Evolutionary conservation across 2,113 vertebrate species (phyloP), one percentile per base, ranked within the genome.

Genomic region (Cyprinodon variegatus): DNA sequence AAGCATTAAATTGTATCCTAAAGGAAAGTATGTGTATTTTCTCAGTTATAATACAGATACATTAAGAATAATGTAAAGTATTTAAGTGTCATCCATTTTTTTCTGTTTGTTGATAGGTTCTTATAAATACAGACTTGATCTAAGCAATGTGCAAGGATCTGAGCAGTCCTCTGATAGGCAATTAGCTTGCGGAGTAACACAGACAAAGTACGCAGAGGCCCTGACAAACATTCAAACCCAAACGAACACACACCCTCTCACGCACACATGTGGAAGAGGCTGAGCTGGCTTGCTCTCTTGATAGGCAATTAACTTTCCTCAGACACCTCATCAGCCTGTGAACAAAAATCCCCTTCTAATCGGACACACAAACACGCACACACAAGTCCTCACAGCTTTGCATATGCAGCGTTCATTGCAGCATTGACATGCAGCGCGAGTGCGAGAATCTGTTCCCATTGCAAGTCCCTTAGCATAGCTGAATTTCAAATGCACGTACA

Each of bases 251-350:
- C 65, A 53, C 73, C 41, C 63, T 50, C 61, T 65, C 53, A 78
- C 66, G 76, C 77, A 57, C 69, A 70, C 66, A 71, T 59, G 64
- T 69, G 63, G 69, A 71, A 43, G 65, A 85, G 65, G 72, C 77
- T 82, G 77, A 69, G 77, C 79, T 74, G 84, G 78, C 86, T 83
- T 87, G 84, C 88, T 92, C 90, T 93, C 93, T 90, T 91, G 92
- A 91, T 90, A 88, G 83, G 90, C 91, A 93, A 94, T 94, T 92
- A 92, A 92, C 89, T 92, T 89, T 70, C 83, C 88, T 82, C 88
- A 90, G 89, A 90, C 89, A 88, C 91, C 86, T 90, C 88, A 91
- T 91, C 90, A 92, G 79, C 82, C 78, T 79, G 81, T 87, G 83
- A 88, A 86, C 84, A 85, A 90, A 87, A 88, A 80, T 68, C 79